A percentile compares a stretch with the other conserved stretches of the same genome.
phyloP scores from a whole-genome alignment of 2,797 vertebrate genomes.

The Botia almorhae region DNA sequence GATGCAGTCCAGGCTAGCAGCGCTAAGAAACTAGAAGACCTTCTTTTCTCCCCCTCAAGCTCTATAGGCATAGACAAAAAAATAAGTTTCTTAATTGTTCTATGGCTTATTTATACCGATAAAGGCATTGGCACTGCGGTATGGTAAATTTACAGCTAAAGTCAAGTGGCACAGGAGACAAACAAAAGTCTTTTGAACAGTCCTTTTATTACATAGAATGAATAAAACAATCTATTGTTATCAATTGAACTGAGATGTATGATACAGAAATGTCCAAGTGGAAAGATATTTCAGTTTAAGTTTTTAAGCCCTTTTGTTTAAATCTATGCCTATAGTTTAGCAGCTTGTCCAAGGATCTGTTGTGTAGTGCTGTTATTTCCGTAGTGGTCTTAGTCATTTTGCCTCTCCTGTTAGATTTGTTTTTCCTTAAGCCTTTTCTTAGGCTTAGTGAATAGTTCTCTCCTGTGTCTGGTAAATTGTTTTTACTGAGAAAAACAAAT shows the following conservation, averaged over 20 bases:
- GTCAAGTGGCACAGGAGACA: slow-evolving; percentile 10
- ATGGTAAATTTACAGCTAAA: slow-evolving; percentile 11
- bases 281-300: not conserved
- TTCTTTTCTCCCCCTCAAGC: slow-evolving; percentile 29
- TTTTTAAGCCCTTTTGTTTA: not conserved
- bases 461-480: slow-evolving; percentile 24
- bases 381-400: slow-evolving; percentile 3
- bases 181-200: too few species aligned
- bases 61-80: slow-evolving; percentile 48
- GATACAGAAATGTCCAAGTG: too few species aligned
- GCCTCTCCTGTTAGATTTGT: slow-evolving; percentile 27
- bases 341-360: slow-evolving; percentile 35
- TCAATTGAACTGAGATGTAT: too few species aligned
- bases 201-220: too few species aligned
- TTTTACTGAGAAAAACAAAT: slow-evolving; percentile 32
- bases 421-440: slow-evolving; percentile 47
- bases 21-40: slow-evolving; percentile 87
- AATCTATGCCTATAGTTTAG: slow-evolving; percentile 32
- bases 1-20: slow-evolving; percentile 94
- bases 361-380: slow-evolving; percentile 34
- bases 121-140: not conserved
- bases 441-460: slow-evolving; percentile 29
- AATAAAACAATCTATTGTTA: too few species aligned
- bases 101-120: slow-evolving; percentile 28
- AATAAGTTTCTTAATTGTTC: slow-evolving; percentile 4